Evolutionary conservation across 1,140 invertebrate genomes (phyloP).

Genomic region (Aethina tumida): DNA sequence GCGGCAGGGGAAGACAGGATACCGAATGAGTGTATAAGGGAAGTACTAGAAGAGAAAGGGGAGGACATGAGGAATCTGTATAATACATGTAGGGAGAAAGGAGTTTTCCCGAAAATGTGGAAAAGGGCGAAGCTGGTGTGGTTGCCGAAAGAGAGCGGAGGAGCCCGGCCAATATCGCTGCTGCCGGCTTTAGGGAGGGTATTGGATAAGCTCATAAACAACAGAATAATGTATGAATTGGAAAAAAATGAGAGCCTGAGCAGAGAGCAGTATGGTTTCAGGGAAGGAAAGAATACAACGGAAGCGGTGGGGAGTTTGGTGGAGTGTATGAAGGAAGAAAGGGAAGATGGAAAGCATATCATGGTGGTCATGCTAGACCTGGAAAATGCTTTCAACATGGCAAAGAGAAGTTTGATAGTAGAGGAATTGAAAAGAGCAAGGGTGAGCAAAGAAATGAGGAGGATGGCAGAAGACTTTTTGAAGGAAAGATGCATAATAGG

Average conservation of each 20-base stretch:
- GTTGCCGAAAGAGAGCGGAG: conserved; percentile 2
- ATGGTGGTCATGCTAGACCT: neutral
- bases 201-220: conserved; percentile 4
- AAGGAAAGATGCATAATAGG: neutral
- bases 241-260: neutral
- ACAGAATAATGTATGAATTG: neutral
- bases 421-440: neutral
- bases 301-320: conserved; percentile 5
- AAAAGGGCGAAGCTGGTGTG: neutral
- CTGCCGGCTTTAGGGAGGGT: conserved; percentile 3
- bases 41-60: too few relatives aligned
- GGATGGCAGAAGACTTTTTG: neutral
- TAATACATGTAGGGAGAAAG: too few relatives aligned
- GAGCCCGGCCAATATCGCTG: conserved; percentile 5
- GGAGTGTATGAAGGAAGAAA: neutral
- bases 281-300: conserved; percentile 1
- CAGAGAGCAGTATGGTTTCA: conserved; percentile 6
- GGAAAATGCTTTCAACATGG: neutral
- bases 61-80: too few relatives aligned
- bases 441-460: neutral
- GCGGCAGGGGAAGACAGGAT: too few relatives aligned
- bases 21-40: too few relatives aligned
- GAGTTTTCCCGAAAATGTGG: conserved; percentile 2
- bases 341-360: neutral
- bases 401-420: neutral